Conservation (phyloP, 2,888 invertebrate genomes). For the Seira ritae region DNA sequence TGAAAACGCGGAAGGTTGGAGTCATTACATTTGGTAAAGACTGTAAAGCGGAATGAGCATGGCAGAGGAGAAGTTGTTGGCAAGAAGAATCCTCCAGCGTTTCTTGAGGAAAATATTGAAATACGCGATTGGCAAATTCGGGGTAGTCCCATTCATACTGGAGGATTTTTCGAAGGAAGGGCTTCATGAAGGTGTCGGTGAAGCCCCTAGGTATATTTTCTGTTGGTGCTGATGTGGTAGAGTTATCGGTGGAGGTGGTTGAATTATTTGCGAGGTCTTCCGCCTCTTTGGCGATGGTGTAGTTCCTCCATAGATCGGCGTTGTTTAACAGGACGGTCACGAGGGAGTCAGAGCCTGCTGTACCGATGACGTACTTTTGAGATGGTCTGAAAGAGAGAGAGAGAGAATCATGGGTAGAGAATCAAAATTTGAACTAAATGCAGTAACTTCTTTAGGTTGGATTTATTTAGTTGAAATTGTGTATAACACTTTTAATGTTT, state of each 20-base stretch:
- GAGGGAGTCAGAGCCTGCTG: slow-evolving; percentile 26
- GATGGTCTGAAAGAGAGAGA: slow-evolving; percentile 67
- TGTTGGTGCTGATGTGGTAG: no score
- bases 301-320: slow-evolving; percentile 29
- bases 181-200: slow-evolving; percentile 16
- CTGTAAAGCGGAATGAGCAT: slow-evolving; percentile 42
- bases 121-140: slow-evolving; percentile 34
- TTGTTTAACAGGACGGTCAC: slow-evolving; percentile 27
- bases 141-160: slow-evolving; percentile 42
- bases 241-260: background rate
- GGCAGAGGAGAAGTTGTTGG: slow-evolving; percentile 51
- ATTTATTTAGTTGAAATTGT: no score
- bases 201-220: no score
- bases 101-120: slow-evolving; percentile 37
- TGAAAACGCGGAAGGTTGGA: slow-evolving; percentile 43
- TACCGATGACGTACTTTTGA: slow-evolving; percentile 72
- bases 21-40: slow-evolving; percentile 24
- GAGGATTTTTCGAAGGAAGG: slow-evolving; percentile 30
- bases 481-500: no score
- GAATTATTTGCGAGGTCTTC: background rate
- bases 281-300: slow-evolving; percentile 19
- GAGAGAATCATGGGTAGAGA: no score
- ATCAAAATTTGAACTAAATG: no score
- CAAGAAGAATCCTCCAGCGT: slow-evolving; percentile 19
- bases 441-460: no score